These are phyloP conservation scores for Cancer borealis DNA, from an alignment of 2,888 invertebrate genomes.

Conservation along the genomic window DNA sequence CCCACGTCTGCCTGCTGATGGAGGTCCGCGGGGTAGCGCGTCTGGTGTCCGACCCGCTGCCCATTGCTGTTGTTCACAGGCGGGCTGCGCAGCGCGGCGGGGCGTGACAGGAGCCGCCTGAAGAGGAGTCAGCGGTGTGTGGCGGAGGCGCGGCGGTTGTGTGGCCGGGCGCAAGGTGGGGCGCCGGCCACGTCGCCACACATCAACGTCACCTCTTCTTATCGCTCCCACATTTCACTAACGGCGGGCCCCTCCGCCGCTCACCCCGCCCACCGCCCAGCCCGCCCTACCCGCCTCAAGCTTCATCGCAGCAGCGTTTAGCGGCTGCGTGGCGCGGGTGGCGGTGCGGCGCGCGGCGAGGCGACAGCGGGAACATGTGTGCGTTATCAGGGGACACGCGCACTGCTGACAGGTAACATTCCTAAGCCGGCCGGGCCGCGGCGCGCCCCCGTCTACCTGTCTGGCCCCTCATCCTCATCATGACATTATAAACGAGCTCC, in stretches of 20 bases:
- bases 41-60: background rate
- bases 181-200: conserved; percentile 62
- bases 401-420: conserved; percentile 74
- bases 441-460: conserved; percentile 73
- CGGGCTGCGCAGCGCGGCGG: conserved; percentile 1
- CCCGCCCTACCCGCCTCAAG: background rate
- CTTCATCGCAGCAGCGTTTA: conserved; percentile 25
- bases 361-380: conserved; percentile 67
- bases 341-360: conserved; percentile 36
- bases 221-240: conserved; percentile 66
- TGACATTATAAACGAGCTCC: conserved; percentile 77
- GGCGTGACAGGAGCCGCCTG: conserved; percentile 33
- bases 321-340: conserved; percentile 52
- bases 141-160: conserved; percentile 44
- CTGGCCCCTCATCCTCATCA: conserved; percentile 75
- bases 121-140: conserved; percentile 50
- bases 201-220: conserved; percentile 68
- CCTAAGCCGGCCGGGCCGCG: conserved; percentile 65
- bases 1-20: background rate
- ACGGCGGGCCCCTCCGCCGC: conserved; percentile 42
- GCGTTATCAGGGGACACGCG: conserved; percentile 73
- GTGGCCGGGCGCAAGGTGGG: conserved; percentile 59
- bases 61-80: background rate
- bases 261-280: background rate
- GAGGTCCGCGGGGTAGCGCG: background rate